A percentile compares a stretch with the other conserved stretches of the same genome.
These are phyloP conservation scores for Stenodema calcarata DNA, from an alignment of 2,888 invertebrate species.

Conservation along the genomic window DNA sequence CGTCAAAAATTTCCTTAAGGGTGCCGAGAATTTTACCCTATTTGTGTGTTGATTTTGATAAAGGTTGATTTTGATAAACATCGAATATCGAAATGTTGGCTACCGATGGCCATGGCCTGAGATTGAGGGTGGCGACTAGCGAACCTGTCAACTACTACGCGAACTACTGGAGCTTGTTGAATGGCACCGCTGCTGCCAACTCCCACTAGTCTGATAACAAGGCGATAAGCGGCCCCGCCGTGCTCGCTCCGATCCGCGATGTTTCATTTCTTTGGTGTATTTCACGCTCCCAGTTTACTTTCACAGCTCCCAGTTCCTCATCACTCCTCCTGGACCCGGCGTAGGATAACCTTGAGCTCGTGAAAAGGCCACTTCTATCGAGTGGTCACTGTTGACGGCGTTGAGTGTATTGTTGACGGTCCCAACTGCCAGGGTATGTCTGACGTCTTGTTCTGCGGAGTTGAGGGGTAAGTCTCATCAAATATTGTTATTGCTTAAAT, in stretches of 20 bases:
- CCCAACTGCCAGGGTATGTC: not conserved
- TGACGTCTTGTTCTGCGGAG: conserved; percentile 26
- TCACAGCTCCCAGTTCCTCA: not conserved
- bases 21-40: no score
- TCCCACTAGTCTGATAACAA: not conserved
- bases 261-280: not conserved
- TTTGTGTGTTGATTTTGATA: no score
- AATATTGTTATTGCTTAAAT: no score
- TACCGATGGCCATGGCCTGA: no score
- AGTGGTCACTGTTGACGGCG: not conserved
- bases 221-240: not conserved
- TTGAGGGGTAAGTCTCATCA: not conserved
- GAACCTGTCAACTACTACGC: no score
- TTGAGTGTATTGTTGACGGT: not conserved
- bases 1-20: no score
- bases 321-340: not conserved
- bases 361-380: not conserved
- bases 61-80: no score
- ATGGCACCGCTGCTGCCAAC: no score
- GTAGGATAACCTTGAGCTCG: not conserved
- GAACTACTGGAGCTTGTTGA: no score
- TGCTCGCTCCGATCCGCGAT: not conserved
- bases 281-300: not conserved
- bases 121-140: no score
- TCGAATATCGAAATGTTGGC: no score